These are phyloP conservation scores for Poecilia velifera DNA, from an alignment of 2,797 vertebrate species.

Conservation along the genomic window DNA sequence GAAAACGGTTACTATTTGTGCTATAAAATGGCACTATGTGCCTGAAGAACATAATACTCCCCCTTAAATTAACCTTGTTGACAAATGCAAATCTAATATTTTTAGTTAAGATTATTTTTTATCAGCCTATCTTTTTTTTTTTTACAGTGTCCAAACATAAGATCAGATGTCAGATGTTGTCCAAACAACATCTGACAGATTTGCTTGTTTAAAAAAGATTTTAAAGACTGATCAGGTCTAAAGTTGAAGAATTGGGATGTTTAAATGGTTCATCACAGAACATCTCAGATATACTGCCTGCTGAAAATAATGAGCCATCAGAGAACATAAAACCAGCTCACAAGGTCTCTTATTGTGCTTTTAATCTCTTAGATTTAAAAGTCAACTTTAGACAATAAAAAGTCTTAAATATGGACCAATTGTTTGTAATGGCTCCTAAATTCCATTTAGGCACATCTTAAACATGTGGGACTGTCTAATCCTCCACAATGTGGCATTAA, in stretches of 20 bases:
- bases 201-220: neutral
- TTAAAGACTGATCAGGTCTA: neutral
- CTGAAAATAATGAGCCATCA: neutral
- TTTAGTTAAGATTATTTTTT: neutral
- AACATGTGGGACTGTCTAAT: neutral
- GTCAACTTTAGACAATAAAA: neutral
- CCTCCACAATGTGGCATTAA: neutral
- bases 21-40: too few relatives aligned
- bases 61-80: neutral
- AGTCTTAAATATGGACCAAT: neutral
- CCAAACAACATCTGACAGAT: too few relatives aligned
- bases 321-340: neutral
- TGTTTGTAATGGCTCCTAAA: neutral
- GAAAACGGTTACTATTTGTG: too few relatives aligned
- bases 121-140: neutral
- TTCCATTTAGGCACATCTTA: neutral
- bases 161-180: too few relatives aligned
- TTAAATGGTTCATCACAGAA: neutral
- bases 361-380: neutral
- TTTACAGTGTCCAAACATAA: neutral
- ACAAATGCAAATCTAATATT: neutral
- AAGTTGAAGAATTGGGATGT: neutral
- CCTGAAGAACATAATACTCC: too few relatives aligned
- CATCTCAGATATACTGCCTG: neutral
- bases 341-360: neutral